phyloP scores from a whole-genome alignment of 2,113 vertebrate species.

The Halcyon senegalensis region DNA sequence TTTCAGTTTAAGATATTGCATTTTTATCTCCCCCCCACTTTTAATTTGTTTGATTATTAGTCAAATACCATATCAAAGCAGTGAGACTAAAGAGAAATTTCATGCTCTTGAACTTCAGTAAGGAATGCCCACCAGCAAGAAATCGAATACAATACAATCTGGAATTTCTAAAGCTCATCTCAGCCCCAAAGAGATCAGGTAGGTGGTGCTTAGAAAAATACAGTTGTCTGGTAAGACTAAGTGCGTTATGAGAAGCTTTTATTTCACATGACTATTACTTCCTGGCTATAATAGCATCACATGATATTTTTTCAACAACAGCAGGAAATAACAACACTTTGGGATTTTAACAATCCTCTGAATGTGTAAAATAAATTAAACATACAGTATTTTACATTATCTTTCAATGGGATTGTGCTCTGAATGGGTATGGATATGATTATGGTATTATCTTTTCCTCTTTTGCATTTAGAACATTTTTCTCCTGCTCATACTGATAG shows the following conservation, averaged over 20 bases:
- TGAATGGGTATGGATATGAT: constrained; percentile 1
- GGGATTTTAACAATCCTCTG: constrained; percentile 20
- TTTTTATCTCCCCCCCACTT: constrained; percentile 47
- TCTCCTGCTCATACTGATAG: background rate
- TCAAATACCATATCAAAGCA: constrained; percentile 74
- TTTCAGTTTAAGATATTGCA: constrained; percentile 63
- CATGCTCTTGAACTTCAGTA: constrained; percentile 71
- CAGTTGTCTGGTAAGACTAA: background rate
- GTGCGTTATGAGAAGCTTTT: constrained; percentile 16
- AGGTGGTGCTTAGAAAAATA: constrained; percentile 19
- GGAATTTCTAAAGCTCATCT: constrained; percentile 67
- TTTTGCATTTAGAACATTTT: constrained; percentile 55
- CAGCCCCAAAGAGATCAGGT: constrained; percentile 51
- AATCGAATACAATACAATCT: constrained; percentile 68
- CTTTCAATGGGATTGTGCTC: constrained; percentile 34
- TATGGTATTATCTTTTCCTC: constrained; percentile 28
- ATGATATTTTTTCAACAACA: background rate
- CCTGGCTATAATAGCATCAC: constrained; percentile 46
- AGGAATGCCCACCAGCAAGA: constrained; percentile 76
- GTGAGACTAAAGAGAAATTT: constrained; percentile 78
- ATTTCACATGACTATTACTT: constrained; percentile 27
- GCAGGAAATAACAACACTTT: constrained; percentile 17
- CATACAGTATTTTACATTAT: constrained; percentile 28
- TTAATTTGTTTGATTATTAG: constrained; percentile 74
- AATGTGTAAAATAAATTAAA: constrained; percentile 59